Base-by-base conservation (phyloP, 2,113 vertebrate genomes). In the Oryzias melastigma region DNA sequence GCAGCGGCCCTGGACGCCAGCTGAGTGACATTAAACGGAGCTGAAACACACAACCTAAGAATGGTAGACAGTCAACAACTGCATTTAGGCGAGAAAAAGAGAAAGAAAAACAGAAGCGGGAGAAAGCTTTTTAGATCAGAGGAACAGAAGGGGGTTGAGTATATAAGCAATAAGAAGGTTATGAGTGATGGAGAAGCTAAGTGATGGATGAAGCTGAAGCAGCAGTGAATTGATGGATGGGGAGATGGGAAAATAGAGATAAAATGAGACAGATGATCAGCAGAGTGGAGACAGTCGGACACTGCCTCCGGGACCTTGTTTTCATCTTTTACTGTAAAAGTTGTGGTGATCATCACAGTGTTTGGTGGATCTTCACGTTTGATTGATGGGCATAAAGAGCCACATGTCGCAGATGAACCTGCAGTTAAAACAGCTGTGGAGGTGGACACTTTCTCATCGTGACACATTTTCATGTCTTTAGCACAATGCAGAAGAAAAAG, bases 171-270 rank as follows among this genome's bases (percentile, higher is more conserved):
- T 35, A 35, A 45, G 51, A 52, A 61, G 56, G 54, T 51, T 63
- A 63, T 84, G 77, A 80, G 55, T 76, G 84, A 83, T 83, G 43
- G 78, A 71, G 70, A 70, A 82, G 71, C 52, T 40, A 65, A 69
- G 65, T 88, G 87, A 88, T 88, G 75, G 83, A 87, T 88, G 85
- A 81, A 83, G 80, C 64, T 15, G 56, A 78, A 69, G 62, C 52
- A 43, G 57, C 73, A 68, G 65, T 81, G 73, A 52, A 78, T 79
- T 70, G 87, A 86, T 85, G 73, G 79, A 86, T 87, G 87, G 76
- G 66, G 71, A 73, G 79, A 82, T 63, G 27, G 42, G 43, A 17
- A 77, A 81, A 82, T 53, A 49, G 72, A 79, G 77, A 73, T 82
- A 79, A 79, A 81, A 76, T 75, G 68, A 83, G 80, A 86, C 73